Evolutionary conservation across 92 coral and sea anemone species (phyloP), one percentile per base, ranked within the genome.

Genomic region (Isaurus tuberculatus): DNA sequence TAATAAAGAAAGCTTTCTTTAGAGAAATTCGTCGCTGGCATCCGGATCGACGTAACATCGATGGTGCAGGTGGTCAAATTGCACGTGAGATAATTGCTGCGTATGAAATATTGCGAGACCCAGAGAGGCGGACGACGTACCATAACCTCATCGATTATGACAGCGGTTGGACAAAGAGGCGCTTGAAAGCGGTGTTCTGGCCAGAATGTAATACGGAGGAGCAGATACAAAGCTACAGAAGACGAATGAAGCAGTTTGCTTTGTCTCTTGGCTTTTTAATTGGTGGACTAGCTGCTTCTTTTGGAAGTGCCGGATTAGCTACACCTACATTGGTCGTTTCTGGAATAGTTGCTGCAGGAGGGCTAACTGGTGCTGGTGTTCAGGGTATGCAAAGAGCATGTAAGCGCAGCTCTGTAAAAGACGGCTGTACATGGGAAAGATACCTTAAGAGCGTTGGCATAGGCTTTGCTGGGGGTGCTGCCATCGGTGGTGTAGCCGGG

Each of bases 141-240:
- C 48, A 89, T 55, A 89, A 86, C 64, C n/a, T 22, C 83, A 75
- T 44, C 13, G 90, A 89, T 48, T 85, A 80, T 73, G 92, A 89
- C 23, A 67, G 67, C 19, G 92, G 92, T 7, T 89, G 92, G 92
- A 57, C 87, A 15, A 31, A 1, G 15, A 49, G 25, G 42, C 79
- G 84, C 0, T 86, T 46, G 51, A 34, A 55, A 57, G 92, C 92
- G 9, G 37, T 89, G 2, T 89, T 89, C 60, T 79, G 79, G 80
- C 80, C 92, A n/a, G 90, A 89, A 33, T 80, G 90, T 25, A 33
- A 63, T 32, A 89, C 92, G 17, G 63, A 73, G 4, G 88, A 75
- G 6, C 92, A 90, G 23, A 68, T 44, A 27, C 1, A 20, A 26
- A 79, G 75, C 19, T 73, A 16, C 49, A 26, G 49, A 23, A 58